These are phyloP conservation scores for Dreissena rostriformis DNA, from an alignment of 1,140 invertebrate genomes.

Conservation along the genomic window DNA sequence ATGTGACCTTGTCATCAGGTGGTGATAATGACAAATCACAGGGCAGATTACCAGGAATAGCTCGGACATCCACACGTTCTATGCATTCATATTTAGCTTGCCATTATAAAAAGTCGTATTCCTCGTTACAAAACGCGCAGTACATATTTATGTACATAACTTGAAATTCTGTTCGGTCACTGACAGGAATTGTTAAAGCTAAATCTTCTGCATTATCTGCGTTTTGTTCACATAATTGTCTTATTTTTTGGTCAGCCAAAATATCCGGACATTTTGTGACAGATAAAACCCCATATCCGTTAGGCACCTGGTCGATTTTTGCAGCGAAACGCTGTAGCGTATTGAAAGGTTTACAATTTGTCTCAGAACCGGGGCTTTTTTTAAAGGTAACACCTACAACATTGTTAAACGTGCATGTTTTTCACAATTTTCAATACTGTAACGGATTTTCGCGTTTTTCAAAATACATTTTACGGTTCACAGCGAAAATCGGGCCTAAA, in stretches of 20 bases:
- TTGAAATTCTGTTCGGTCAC: background rate
- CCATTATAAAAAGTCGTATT: background rate
- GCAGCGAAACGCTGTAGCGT: too few species aligned
- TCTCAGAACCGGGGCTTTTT: too few species aligned
- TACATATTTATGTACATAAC: constrained; percentile 17
- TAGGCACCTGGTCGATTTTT: too few species aligned
- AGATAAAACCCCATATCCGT: background rate
- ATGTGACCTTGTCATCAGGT: background rate
- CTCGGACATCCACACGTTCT: background rate
- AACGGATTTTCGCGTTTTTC: too few species aligned
- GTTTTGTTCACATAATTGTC: background rate
- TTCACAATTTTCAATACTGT: too few species aligned
- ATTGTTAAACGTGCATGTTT: too few species aligned
- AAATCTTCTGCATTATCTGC: background rate
- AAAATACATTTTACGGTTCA: too few species aligned
- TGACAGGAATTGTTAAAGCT: background rate
- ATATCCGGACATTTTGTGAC: background rate
- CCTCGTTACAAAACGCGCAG: constrained; percentile 17
- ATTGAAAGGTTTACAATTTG: too few species aligned
- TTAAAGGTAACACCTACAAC: too few species aligned
- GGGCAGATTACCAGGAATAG: background rate
- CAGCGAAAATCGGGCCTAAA: too few species aligned
- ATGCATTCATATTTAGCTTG: background rate
- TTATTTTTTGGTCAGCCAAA: background rate
- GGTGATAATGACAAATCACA: background rate